Evolutionary conservation across 2,113 vertebrate genomes (phyloP), one percentile per base, ranked within the genome.

Genomic region (Cercocebus atys): DNA sequence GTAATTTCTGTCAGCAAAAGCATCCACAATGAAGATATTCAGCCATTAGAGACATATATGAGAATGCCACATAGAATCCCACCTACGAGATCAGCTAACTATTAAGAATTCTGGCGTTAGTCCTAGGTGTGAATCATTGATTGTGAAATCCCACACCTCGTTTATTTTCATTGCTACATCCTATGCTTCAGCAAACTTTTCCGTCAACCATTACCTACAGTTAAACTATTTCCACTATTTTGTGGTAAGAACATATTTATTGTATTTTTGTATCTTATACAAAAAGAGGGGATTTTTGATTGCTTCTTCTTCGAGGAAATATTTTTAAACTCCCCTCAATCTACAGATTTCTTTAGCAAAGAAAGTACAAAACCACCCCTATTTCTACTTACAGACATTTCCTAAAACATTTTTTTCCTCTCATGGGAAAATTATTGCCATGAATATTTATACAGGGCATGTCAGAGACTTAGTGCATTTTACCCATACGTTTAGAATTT

Each of bases 271-370:
- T 72, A 32, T 66, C 5, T 82, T 66, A 52, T 14, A 12, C 47
- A 14, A 4, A 45, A 83, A 52, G 43, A 83, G 82, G 9, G 8
- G 87, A 32, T 82, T 61, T 40, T 66, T 80, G 1, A 10, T 59
- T 68, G 10, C 38, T 89, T 96, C 90, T 57, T 30, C 40, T 86
- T 85, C 59, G 12, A 86, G 38, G 32, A 68, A 91, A 50, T 95
- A 47, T 61, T 95, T 93, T 94, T 50, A 93, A 95, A 81, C 4
- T 82, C 66, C 59, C 72, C 45, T 97, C 11, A 66, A 45, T 30
- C 47, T 84, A 55, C 6, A 79, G 30, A 35, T 94, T 95, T 83
- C 9, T 50, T 87, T 82, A 68, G 85, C 82, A 32, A 76, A 92
- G 20, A 84, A 87, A 81, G 79, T 32, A 72, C 47, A 75, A 93